Base-by-base conservation (phyloP, 1,140 invertebrate species). In the Drosophila prosaltans region DNA sequence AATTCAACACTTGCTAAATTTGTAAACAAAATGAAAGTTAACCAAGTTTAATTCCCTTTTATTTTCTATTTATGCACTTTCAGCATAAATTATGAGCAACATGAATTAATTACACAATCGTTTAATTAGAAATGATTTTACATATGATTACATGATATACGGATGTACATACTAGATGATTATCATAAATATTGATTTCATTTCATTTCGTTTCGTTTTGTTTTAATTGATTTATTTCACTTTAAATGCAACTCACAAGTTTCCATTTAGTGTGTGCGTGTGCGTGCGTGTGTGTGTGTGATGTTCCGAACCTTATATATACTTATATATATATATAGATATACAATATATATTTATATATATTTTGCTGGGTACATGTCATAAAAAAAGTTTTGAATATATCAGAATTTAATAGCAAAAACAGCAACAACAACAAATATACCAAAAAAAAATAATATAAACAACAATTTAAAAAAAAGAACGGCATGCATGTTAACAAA, bases 351-450 rank as follows among this genome's bases (percentile, higher is more conserved):
- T 71, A 63, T 73, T 60, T 11, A 41, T 41, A 30, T 55, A 72
- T 65, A 77, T 77, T 77, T 80, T 90, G 81, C 79, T 85, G 86
- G 86, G 86, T 90, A 90, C 86, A 90, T 90, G 86, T 90, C 86
- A 90, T 90, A 78, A 90, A 90, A 71, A 72, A 76, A 77, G 80
- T 60, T 77, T 39, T 59, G 55, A 58, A 36, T 36, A 58, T 59
- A 45, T 57, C 32, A 51, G 64, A 65, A 65, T 45, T 43, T 32
- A 32, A 65, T 32, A 45, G 28, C 36, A 70, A 78, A 32, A 75
- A 74, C 24, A 60, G 24, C 60, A 62, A 51, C 45, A 51, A 62
- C 40, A 28, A 16, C 16, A 45, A 45, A 30, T 9, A 62, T 40
- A 40, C 28, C 39, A 16, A 61, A 16, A 16, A 16, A 16, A 16